Evolutionary conservation across 2,888 invertebrate genomes (phyloP).

Genomic region (Suillia variegata): DNA sequence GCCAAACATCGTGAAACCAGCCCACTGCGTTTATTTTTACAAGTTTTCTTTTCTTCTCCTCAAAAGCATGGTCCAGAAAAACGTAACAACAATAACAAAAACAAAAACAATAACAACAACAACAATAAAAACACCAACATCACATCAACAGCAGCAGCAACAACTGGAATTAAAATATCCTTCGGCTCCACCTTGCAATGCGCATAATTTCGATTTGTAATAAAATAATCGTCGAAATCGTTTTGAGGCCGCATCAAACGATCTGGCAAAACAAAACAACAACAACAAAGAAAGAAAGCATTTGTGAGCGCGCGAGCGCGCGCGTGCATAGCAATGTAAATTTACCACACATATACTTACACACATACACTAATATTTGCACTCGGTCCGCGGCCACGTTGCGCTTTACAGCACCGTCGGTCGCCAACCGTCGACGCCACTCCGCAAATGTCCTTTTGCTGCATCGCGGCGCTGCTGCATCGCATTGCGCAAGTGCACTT

Average conservation of each 20-base stretch:
- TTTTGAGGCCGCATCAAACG: slow-evolving; percentile 16
- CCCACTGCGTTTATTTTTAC: slow-evolving; percentile 13
- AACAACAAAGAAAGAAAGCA: not conserved
- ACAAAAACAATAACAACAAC: slow-evolving; percentile 2
- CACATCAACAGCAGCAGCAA: not conserved
- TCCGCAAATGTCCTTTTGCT: slow-evolving; percentile 11
- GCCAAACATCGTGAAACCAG: slow-evolving; percentile 29
- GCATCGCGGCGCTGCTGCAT: not conserved
- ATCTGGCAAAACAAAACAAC: not conserved
- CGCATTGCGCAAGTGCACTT: slow-evolving; percentile 3
- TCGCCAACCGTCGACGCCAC: not conserved
- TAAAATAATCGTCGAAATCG: slow-evolving; percentile 37
- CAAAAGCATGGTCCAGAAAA: not conserved
- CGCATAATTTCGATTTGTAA: slow-evolving; percentile 41
- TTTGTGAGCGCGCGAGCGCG: no score
- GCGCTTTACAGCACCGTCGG: not conserved
- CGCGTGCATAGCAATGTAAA: no score
- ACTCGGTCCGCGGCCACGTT: no score
- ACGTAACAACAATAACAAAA: not conserved
- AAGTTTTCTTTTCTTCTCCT: not conserved
- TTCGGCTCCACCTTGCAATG: slow-evolving; percentile 34
- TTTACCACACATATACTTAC: not conserved
- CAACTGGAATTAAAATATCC: slow-evolving; percentile 36
- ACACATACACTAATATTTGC: not conserved
- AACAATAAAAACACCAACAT: not conserved